A percentile compares a stretch with the other conserved stretches of the same genome.
These are phyloP conservation scores for Mactromeris polynyma DNA, from an alignment of 2,888 invertebrate species.

Conservation along the genomic window DNA sequence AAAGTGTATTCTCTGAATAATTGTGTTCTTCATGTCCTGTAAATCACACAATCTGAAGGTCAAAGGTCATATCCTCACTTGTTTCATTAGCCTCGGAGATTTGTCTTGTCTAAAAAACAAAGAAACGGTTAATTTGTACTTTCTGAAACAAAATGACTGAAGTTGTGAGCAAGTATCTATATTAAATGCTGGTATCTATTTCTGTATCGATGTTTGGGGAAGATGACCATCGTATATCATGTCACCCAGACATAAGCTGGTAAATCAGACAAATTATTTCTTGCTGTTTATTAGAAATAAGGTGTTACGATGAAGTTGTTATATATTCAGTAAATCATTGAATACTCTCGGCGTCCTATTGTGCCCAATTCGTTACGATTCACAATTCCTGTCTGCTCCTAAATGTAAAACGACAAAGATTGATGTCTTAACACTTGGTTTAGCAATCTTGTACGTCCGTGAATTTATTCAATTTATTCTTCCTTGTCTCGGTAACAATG, in stretches of 20 bases:
- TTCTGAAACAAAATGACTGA: not conserved
- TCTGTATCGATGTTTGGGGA: not conserved
- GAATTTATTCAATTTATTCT: too few species aligned
- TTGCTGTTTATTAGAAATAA: not conserved
- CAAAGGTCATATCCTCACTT: not conserved
- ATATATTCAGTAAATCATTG: not conserved
- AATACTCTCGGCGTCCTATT: not conserved
- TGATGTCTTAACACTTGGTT: too few species aligned
- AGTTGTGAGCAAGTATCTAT: not conserved
- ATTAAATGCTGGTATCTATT: not conserved
- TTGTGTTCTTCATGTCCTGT: not conserved
- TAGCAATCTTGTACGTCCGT: too few species aligned
- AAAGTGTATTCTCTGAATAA: not conserved
- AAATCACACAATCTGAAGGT: not conserved
- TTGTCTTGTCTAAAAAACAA: not conserved
- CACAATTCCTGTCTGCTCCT: not conserved
- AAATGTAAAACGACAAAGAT: too few species aligned
- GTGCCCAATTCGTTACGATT: not conserved
- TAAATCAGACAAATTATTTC: not conserved
- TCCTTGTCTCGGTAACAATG: too few species aligned
- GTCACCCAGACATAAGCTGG: not conserved
- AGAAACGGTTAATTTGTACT: not conserved
- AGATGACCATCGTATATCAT: not conserved
- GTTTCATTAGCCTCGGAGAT: not conserved
- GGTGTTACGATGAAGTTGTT: not conserved